Percentiles rank a stretch among this genome's conserved stretches.
Evolutionary conservation across 2,113 vertebrate genomes (phyloP).

Genomic region (Callithrix jacchus): DNA sequence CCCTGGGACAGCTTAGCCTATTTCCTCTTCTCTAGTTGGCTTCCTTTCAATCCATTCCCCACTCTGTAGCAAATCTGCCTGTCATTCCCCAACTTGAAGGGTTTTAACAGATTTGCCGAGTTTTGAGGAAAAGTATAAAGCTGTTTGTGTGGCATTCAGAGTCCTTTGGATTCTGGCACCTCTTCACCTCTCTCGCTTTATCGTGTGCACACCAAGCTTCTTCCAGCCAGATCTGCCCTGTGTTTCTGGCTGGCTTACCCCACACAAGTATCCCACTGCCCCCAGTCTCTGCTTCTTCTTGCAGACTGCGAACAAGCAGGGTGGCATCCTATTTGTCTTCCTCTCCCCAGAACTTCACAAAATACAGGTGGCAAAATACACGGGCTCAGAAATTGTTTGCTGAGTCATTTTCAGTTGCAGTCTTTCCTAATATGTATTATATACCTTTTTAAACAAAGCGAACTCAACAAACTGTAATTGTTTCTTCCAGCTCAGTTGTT

Average conservation of each 20-base stretch:
- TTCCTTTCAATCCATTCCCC: background rate
- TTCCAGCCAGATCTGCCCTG: background rate
- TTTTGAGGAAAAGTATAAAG: background rate
- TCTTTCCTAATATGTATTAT: background rate
- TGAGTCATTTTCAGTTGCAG: slow-evolving; percentile 5
- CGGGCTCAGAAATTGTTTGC: background rate
- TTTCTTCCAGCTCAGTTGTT: background rate
- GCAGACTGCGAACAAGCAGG: background rate
- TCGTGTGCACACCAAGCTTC: background rate
- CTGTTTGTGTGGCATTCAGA: background rate
- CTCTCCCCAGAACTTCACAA: background rate
- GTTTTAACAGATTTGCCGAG: background rate
- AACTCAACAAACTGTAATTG: background rate
- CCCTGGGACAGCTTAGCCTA: background rate
- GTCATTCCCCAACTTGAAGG: background rate
- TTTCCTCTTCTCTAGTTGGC: background rate
- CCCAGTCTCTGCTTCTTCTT: background rate
- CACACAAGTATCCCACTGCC: rapidly evolving
- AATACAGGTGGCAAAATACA: background rate
- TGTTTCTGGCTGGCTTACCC: background rate
- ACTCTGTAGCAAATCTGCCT: background rate
- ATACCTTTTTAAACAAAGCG: background rate
- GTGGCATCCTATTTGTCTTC: background rate
- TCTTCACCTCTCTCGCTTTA: background rate
- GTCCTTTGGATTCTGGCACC: background rate